Evolutionary conservation across 2,113 vertebrate species (phyloP).

Genomic region (Calcarius ornatus): DNA sequence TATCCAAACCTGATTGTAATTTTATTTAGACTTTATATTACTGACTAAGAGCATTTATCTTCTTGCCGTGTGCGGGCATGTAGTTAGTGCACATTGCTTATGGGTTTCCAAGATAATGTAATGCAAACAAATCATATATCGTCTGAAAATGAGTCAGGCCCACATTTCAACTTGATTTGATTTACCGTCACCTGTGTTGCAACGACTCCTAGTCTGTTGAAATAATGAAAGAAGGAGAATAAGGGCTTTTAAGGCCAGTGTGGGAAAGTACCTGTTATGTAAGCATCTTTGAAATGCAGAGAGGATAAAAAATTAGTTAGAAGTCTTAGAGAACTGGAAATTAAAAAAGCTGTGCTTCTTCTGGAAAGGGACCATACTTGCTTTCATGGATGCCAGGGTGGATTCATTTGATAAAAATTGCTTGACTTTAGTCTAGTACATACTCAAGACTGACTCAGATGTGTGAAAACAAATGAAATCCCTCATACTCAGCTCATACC

Average conservation of each 20-base stretch:
- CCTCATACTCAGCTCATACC: background rate
- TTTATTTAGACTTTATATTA: slow-evolving; percentile 55
- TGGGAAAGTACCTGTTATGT: slow-evolving; percentile 64
- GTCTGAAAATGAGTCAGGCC: slow-evolving; percentile 39
- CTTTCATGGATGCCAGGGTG: background rate
- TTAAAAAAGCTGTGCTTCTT: background rate
- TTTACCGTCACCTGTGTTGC: slow-evolving; percentile 48
- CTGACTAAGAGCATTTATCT: slow-evolving; percentile 40
- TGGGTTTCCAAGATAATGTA: slow-evolving; percentile 62
- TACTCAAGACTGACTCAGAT: background rate
- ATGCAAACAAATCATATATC: slow-evolving; percentile 58
- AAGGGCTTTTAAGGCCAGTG: slow-evolving; percentile 51
- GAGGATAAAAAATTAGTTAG: background rate
- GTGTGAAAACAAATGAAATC: background rate
- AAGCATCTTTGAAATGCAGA: slow-evolving; percentile 33
- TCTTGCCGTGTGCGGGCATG: slow-evolving; percentile 39
- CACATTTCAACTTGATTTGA: slow-evolving; percentile 43
- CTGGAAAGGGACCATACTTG: background rate
- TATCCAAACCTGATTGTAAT: slow-evolving; percentile 41
- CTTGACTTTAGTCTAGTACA: background rate
- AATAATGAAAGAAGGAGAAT: slow-evolving; percentile 43
- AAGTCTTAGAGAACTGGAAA: background rate
- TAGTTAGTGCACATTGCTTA: background rate
- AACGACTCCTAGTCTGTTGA: slow-evolving; percentile 44
- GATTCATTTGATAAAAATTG: background rate